Evolutionary conservation across 2,113 vertebrate genomes (phyloP).

Genomic region (Pomatorhinus ruficollis): DNA sequence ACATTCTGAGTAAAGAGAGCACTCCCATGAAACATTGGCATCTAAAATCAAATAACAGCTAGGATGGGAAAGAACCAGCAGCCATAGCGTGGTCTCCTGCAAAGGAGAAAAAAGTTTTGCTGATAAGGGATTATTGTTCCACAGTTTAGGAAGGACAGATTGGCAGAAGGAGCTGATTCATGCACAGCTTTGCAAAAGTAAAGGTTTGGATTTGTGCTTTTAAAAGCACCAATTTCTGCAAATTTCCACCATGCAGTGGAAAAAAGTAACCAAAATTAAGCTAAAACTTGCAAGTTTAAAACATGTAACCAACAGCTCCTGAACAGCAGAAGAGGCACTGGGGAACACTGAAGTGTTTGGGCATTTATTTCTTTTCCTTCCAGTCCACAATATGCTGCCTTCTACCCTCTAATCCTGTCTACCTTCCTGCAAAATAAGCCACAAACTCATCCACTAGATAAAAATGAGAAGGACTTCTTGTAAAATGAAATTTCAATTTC

Average conservation of each 20-base stretch:
- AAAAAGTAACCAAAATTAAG: not conserved
- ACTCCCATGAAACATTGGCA: not conserved
- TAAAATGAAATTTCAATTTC: not conserved
- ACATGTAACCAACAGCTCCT: not conserved
- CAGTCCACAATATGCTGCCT: not conserved
- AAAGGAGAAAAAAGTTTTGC: not conserved
- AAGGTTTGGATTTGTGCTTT: not conserved
- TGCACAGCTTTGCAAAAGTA: not conserved
- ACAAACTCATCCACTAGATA: not conserved
- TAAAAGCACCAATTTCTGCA: not conserved
- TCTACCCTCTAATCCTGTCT: not conserved
- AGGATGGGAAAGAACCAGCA: not conserved
- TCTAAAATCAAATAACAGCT: not conserved
- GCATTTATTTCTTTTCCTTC: not conserved
- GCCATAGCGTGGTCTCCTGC: not conserved
- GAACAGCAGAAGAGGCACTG: not conserved
- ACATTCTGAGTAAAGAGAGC: not conserved
- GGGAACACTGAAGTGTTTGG: not conserved
- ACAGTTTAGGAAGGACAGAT: not conserved
- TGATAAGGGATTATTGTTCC: not conserved
- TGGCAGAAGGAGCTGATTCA: not conserved
- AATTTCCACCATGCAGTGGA: no score
- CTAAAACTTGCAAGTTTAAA: not conserved
- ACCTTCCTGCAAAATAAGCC: not conserved
- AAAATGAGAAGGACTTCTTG: not conserved